Evolutionary conservation across 2,888 invertebrate species (phyloP).

Genomic region (Caradrina kadenii): DNA sequence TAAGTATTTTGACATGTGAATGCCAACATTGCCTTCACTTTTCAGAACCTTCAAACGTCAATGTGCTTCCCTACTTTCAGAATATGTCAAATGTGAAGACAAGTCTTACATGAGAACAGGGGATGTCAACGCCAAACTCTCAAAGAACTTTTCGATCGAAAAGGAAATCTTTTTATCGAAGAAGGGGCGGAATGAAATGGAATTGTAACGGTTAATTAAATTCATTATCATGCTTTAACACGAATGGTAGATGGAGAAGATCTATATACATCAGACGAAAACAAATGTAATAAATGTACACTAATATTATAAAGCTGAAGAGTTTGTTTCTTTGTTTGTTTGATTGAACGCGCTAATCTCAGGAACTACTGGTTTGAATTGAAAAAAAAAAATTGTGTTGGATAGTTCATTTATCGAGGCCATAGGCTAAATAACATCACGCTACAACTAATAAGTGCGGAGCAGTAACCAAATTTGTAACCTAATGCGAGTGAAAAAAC

Average conservation of each 20-base stretch:
- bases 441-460: too few species aligned
- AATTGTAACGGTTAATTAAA: slow-evolving; percentile 63
- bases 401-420: too few species aligned
- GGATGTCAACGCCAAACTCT: slow-evolving; percentile 40
- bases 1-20: slow-evolving; percentile 7
- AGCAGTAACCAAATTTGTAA: too few species aligned
- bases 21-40: neutral
- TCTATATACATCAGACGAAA: too few species aligned
- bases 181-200: slow-evolving; percentile 51
- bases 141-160: slow-evolving; percentile 31
- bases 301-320: too few species aligned
- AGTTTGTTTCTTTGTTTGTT: too few species aligned
- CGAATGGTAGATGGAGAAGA: neutral
- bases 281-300: too few species aligned
- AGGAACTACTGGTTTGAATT: too few species aligned
- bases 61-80: neutral
- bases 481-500: too few species aligned
- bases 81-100: slow-evolving; percentile 20
- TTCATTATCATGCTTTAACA: slow-evolving; percentile 34
- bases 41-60: slow-evolving; percentile 19
- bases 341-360: too few species aligned
- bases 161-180: slow-evolving; percentile 26
- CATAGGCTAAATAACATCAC: too few species aligned
- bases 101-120: slow-evolving; percentile 26
- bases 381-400: too few species aligned